These are phyloP conservation scores for Lysiphlebus fabarum DNA, from an alignment of 1,140 invertebrate species.

Conservation along the genomic window DNA sequence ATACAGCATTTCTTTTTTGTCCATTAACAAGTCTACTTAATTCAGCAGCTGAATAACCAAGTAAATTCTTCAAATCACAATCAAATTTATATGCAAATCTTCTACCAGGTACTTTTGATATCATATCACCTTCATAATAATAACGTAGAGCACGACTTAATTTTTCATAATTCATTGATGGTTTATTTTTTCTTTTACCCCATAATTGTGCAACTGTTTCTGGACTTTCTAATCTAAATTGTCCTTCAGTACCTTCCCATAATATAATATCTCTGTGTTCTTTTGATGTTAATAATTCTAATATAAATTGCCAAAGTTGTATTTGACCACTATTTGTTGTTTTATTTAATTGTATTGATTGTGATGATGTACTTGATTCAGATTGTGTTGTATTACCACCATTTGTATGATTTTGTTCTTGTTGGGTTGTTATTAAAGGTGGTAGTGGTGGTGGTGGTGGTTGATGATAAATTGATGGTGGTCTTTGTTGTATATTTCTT, in stretches of 20 bases:
- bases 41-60: constrained; percentile 80
- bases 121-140: constrained; percentile 90
- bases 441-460: background rate
- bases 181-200: constrained; percentile 87
- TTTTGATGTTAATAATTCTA: constrained; percentile 79
- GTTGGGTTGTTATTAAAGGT: too few relatives aligned
- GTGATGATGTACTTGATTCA: constrained; percentile 33
- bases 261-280: constrained; percentile 73
- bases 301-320: constrained; percentile 87
- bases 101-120: constrained; percentile 85
- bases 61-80: constrained; percentile 76
- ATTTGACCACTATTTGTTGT: constrained; percentile 76
- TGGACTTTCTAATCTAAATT: constrained; percentile 83
- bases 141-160: constrained; percentile 82
- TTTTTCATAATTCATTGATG: constrained; percentile 94
- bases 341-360: constrained; percentile 35
- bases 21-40: constrained; percentile 72
- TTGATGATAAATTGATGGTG: too few relatives aligned
- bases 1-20: constrained; percentile 42
- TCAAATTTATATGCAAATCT: constrained; percentile 91
- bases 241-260: constrained; percentile 80
- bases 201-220: constrained; percentile 82
- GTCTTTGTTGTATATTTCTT: too few relatives aligned
- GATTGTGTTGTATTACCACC: constrained; percentile 35
- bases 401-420: too few relatives aligned